Conservation (phyloP, 2,888 invertebrate genomes). For the Rhagonycha fulva region DNA sequence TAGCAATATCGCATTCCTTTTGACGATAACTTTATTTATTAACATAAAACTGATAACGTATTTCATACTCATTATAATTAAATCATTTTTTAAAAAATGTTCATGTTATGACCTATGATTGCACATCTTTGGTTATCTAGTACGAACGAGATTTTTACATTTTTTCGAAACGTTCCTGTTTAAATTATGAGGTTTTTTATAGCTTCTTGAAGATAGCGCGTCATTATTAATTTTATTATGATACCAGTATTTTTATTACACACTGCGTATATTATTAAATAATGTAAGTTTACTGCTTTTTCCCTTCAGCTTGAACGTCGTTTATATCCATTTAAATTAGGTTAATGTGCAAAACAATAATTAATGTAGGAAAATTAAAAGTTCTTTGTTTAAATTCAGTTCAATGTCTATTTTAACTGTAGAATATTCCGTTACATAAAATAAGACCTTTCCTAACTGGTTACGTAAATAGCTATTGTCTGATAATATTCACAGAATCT, state of each 20-base stretch:
- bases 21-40: background rate
- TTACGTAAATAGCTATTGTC: too few species aligned
- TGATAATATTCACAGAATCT: background rate
- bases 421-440: too few species aligned
- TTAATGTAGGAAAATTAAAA: too few species aligned
- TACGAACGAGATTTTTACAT: constrained; percentile 4
- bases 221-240: background rate
- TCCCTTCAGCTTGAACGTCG: background rate
- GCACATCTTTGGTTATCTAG: constrained; percentile 13
- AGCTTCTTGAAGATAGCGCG: background rate
- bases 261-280: background rate
- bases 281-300: background rate
- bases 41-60: background rate
- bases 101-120: constrained; percentile 10
- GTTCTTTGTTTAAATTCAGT: too few species aligned
- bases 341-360: too few species aligned
- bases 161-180: background rate
- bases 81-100: background rate
- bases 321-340: background rate
- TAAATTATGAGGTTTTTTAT: background rate
- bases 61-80: background rate
- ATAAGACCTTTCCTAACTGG: too few species aligned
- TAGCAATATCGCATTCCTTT: background rate
- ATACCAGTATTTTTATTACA: background rate
- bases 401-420: too few species aligned